These are phyloP conservation scores for Leptopilina boulardi DNA, from an alignment of 1,140 invertebrate genomes.

Conservation along the genomic window DNA sequence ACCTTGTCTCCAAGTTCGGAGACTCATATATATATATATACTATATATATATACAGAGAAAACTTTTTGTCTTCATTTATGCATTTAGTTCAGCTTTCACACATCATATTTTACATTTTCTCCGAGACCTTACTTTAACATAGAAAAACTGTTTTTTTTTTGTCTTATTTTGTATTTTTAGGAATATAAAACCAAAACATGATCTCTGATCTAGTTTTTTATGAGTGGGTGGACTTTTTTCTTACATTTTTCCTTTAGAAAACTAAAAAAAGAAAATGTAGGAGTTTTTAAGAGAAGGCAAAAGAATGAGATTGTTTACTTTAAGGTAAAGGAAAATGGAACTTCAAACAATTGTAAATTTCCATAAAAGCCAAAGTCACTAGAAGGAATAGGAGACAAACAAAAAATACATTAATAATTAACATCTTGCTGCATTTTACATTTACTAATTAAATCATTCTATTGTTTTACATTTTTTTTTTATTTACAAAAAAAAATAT, in stretches of 20 bases:
- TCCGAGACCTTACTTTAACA: neutral
- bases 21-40: neutral
- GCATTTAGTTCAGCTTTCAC: neutral
- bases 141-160: neutral
- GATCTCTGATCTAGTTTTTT: conserved; percentile 38
- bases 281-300: neutral
- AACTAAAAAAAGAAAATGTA: conserved; percentile 9
- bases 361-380: conserved; percentile 10
- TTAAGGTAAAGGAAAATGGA: neutral
- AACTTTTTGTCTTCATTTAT: neutral
- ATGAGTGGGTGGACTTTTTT: conserved; percentile 21
- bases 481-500: too few species aligned
- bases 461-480: neutral
- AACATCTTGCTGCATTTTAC: conserved; percentile 39
- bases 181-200: conserved; percentile 30
- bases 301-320: conserved; percentile 12
- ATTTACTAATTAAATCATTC: neutral
- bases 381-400: conserved; percentile 52
- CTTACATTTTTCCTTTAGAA: neutral
- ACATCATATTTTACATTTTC: conserved; percentile 1
- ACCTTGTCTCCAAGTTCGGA: neutral
- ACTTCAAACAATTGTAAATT: neutral
- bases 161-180: neutral
- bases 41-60: neutral
- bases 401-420: conserved; percentile 51